Conservation (phyloP, 2,797 vertebrate genomes). For the Todus mexicanus region DNA sequence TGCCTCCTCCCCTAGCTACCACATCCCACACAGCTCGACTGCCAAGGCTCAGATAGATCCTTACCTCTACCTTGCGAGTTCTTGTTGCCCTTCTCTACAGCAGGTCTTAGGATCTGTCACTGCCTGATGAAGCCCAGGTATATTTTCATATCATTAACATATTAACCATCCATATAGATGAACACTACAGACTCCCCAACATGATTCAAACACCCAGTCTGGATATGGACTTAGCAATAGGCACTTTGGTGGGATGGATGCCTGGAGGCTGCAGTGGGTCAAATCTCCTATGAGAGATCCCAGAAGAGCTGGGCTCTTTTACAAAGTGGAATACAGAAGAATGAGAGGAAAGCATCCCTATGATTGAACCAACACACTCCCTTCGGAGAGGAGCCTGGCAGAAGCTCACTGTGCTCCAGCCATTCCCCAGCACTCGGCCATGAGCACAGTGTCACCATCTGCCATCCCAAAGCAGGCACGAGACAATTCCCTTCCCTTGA, state of each 20-base stretch:
- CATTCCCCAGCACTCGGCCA: neutral
- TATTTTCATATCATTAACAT: neutral
- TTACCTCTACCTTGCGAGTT: neutral
- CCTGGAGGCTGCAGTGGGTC: neutral
- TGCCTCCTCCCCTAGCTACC: neutral
- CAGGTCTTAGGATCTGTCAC: neutral
- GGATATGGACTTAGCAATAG: neutral
- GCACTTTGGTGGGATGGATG: neutral
- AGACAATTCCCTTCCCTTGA: neutral
- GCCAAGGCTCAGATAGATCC: neutral
- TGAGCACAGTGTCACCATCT: neutral
- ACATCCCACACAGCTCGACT: neutral
- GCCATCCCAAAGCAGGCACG: neutral
- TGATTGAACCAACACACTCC: fast-evolving
- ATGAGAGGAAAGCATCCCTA: fast-evolving
- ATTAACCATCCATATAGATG: neutral
- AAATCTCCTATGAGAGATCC: neutral
- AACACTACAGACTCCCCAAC: neutral
- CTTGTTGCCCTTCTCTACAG: neutral
- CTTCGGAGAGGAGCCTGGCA: neutral
- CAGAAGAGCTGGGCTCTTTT: neutral
- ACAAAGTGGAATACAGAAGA: neutral
- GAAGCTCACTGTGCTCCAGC: neutral
- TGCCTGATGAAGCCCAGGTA: neutral
- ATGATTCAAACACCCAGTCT: neutral